A percentile compares a stretch with the other conserved stretches of the same genome.
Conservation (phyloP, 2,797 vertebrate species). For the Lateolabrax maculatus region DNA sequence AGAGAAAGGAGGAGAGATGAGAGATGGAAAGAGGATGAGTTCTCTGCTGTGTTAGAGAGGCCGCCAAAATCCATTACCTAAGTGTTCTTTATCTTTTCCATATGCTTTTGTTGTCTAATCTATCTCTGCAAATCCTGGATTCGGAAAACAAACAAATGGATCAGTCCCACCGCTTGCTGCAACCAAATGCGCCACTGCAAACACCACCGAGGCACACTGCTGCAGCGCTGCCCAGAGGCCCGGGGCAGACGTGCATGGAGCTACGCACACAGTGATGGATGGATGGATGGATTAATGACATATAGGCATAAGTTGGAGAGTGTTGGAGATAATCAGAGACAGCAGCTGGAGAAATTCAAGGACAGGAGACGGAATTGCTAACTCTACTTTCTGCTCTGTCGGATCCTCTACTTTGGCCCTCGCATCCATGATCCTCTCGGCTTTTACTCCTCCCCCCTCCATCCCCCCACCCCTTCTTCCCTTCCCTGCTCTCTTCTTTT, state of each 20-base stretch:
- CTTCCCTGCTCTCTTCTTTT: constrained; percentile 67
- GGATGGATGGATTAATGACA: constrained; percentile 28
- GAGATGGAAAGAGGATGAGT: constrained; percentile 81
- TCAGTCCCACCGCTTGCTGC: constrained; percentile 67
- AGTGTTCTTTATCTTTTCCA: constrained; percentile 87
- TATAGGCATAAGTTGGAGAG: background rate
- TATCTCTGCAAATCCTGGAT: constrained; percentile 89
- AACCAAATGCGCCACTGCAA: constrained; percentile 56
- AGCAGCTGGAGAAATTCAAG: constrained; percentile 42
- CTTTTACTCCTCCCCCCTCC: constrained; percentile 51
- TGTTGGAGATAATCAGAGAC: constrained; percentile 47
- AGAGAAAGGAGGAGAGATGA: constrained; percentile 67
- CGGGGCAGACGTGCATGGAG: constrained; percentile 50
- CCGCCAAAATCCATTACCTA: constrained; percentile 88
- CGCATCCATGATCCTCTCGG: constrained; percentile 77
- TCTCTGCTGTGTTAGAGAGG: constrained; percentile 72
- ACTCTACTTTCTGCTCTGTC: constrained; percentile 65
- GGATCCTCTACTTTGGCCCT: constrained; percentile 76
- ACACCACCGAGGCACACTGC: constrained; percentile 28
- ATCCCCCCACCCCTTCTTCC: background rate
- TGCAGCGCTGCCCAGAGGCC: constrained; percentile 73
- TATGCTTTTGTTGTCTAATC: constrained; percentile 91
- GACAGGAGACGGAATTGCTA: constrained; percentile 60
- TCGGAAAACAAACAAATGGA: constrained; percentile 89
- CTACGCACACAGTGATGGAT: constrained; percentile 3